Evolutionary conservation across 2,113 vertebrate genomes (phyloP), one percentile per base, ranked within the genome.

Genomic region (Alosa alosa): DNA sequence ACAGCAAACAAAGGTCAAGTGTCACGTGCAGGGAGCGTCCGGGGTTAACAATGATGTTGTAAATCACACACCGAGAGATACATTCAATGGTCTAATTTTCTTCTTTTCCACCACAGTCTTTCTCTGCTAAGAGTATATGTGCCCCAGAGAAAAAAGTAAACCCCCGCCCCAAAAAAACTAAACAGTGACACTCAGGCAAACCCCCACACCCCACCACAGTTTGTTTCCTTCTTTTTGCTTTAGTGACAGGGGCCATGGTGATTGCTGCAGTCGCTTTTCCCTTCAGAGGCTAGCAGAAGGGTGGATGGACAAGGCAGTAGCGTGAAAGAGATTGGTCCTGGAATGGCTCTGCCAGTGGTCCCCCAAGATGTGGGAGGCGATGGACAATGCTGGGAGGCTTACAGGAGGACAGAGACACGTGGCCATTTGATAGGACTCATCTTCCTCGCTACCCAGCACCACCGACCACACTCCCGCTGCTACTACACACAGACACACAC

Each of bases 41-140:
- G 2, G 25, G 25, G n/a, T n/a, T 9, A 36, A 78, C 72, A 78
- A 36, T 78, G 72, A 78, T 17, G 36, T 78, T 57, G 60, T 84
- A 64, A 52, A 83, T 20, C 39, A 45, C 75, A 81, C 47, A 57
- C 47, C n/a, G 31, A 22, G 1, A 39, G 44, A 78, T 10, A 82
- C 84, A 82, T 83, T 60, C 31, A 81, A 85, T 36, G 20, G 18
- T 78, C 72, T 78, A 39, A 78, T 31, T 72, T 72, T 8, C 25
- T 25, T 64, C 36, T 11, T 72, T 39, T 39, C 49, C 55, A 45
- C 31, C 36, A 85, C 17, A 72, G 46, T 1, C 41, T 82, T 41
- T 45, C 55, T 25, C 22, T 82, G 55, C 1, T 36, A 11, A 72
- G 64, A 31, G 64, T 13, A 36, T 72, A 72, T 72, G 64, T 72